phyloP scores from a whole-genome alignment of 2,113 vertebrate species.

The Jaculus jaculus region DNA sequence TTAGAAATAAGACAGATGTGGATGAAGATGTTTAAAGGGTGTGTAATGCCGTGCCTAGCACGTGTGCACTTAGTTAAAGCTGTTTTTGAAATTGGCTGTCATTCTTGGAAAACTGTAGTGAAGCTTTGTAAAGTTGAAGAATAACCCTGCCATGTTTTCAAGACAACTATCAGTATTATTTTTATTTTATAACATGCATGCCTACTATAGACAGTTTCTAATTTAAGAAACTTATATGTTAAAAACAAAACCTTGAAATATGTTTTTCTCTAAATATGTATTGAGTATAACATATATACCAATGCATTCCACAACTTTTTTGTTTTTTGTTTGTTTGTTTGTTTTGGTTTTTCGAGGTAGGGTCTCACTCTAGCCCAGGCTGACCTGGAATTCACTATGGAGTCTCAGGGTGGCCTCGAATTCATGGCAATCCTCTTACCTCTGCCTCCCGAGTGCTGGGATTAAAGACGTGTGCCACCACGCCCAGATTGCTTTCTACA shows the following conservation, averaged over 20 bases:
- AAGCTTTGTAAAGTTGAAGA: slow-evolving; percentile 15
- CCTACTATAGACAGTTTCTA: neutral
- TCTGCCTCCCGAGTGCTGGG: too few species aligned
- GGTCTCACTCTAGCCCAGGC: too few species aligned
- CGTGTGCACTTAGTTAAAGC: neutral
- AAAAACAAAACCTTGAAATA: neutral
- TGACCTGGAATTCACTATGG: too few species aligned
- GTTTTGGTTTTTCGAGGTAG: too few species aligned
- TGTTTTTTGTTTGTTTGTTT: too few species aligned
- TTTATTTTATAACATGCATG: neutral
- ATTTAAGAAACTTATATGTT: neutral
- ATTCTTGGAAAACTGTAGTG: neutral
- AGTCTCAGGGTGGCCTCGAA: too few species aligned
- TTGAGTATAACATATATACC: neutral
- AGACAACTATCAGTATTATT: slow-evolving; percentile 40
- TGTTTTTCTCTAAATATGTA: neutral
- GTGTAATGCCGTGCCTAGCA: neutral
- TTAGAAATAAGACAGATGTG: slow-evolving; percentile 58
- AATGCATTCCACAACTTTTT: neutral
- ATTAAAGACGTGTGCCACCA: too few species aligned
- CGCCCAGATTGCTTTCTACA: neutral
- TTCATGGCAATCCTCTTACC: too few species aligned
- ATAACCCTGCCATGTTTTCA: neutral
- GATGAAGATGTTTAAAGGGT: slow-evolving; percentile 10
- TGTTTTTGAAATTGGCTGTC: slow-evolving; percentile 1